These are phyloP conservation scores for Macroglossus sobrinus DNA, from an alignment of 2,113 vertebrate species.

Conservation along the genomic window DNA sequence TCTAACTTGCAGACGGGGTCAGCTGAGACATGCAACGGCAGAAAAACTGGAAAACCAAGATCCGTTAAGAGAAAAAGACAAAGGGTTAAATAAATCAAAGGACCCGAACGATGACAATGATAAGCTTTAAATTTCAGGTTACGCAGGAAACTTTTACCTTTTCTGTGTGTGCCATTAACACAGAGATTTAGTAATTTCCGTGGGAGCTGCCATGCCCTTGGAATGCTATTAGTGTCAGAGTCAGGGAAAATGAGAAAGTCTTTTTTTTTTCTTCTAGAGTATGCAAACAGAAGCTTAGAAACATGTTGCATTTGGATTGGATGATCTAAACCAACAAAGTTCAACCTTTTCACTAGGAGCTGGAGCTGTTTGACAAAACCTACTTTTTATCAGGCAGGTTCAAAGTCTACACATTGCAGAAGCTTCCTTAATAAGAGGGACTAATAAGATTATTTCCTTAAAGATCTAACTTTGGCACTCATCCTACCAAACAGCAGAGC, in stretches of 20 bases:
- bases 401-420: conserved; percentile 49
- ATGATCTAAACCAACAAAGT: conserved; percentile 65
- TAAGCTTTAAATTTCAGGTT: conserved; percentile 30
- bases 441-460: conserved; percentile 75
- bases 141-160: neutral
- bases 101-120: neutral
- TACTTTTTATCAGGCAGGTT: conserved; percentile 60
- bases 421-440: conserved; percentile 57
- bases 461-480: conserved; percentile 67
- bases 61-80: neutral
- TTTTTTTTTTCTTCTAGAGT: conserved; percentile 25
- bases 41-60: neutral
- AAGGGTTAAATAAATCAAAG: neutral
- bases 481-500: conserved; percentile 44
- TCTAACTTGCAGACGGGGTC: conserved; percentile 13
- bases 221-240: conserved; percentile 48
- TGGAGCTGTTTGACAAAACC: conserved; percentile 69
- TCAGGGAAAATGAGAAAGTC: conserved; percentile 23
- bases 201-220: conserved; percentile 30
- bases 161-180: conserved; percentile 37
- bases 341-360: conserved; percentile 67
- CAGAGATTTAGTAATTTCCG: conserved; percentile 41
- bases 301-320: conserved; percentile 72
- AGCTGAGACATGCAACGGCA: neutral
- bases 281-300: conserved; percentile 70